Conservation (phyloP, 2,797 vertebrate species). For the Clarias pachynema region DNA sequence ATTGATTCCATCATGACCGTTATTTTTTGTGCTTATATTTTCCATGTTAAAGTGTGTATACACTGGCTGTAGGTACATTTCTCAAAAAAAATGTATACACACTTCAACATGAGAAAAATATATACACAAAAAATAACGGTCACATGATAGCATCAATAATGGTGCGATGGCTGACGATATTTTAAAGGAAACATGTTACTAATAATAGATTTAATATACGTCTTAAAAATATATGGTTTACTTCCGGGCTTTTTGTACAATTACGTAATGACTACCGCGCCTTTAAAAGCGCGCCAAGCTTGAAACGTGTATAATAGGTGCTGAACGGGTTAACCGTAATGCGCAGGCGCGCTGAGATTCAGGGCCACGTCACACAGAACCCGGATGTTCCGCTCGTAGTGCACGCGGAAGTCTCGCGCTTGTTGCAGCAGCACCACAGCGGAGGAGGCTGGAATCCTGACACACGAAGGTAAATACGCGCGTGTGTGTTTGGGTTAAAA, state of each 20-base stretch:
- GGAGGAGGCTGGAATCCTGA: not conserved
- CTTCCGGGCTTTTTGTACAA: not conserved
- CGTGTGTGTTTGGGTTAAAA: not conserved
- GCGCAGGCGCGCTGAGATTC: not conserved
- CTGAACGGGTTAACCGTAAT: not conserved
- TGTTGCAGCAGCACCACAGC: not conserved
- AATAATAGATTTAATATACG: too few relatives aligned
- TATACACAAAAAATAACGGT: too few relatives aligned
- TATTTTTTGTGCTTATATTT: too few relatives aligned
- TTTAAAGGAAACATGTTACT: too few relatives aligned
- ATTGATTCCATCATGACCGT: too few relatives aligned
- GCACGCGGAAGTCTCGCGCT: not conserved
- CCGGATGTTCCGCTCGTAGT: not conserved
- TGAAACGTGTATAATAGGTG: too few relatives aligned
- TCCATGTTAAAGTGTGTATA: too few relatives aligned
- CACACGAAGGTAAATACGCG: not conserved
- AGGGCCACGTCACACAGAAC: not conserved
- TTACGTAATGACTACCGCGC: not conserved
- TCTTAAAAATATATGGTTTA: not conserved
- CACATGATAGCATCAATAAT: too few relatives aligned
- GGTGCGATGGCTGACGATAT: too few relatives aligned
- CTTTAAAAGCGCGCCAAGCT: not conserved
- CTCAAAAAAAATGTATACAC: too few relatives aligned
- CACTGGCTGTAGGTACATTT: too few relatives aligned
- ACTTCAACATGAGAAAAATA: too few relatives aligned